Base-by-base conservation (phyloP, 2,888 invertebrate species). In the Melikaiella ostensackeni region DNA sequence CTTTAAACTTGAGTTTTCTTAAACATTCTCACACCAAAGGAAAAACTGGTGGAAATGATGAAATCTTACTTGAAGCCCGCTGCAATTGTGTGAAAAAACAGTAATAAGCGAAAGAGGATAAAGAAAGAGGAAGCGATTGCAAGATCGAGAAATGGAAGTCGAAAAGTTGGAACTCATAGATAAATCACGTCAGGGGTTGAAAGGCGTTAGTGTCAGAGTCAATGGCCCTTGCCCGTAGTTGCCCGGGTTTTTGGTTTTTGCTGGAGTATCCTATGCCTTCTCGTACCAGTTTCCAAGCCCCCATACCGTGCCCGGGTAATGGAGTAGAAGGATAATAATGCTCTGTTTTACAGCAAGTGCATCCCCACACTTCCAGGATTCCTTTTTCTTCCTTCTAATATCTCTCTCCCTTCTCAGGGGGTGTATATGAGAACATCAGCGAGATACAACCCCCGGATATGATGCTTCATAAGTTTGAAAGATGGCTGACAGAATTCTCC, bases 241-340 rank as follows among this genome's bases (percentile, higher is more conserved):
- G 87, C 85, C 82, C 84, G 87, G 89, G 84, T 88, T 89, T 88
- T 88, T 86, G 86, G 88, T 88, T 89, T 88, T 89, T 87, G 83
- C 85, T 78, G 66, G 73, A 78, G 82, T 80, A 82, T 82, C 81
- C 84, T 80, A 76, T 77, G 80, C 81, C 66, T 78, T 59, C 76
- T 79, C 76, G 70, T 81, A 74, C 77, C 77, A 70, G 77, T 66
- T 70, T 70, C 75, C 30, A 27, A 24, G 46, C 64, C 55, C 76
- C 77, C 61, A 30, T 55, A 59, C 79, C 64, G 77, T 75, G 86
- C 85, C 83, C 88, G 88, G 89, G 86, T 89, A 89, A 89, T 89
- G 89, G 89, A 87, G 86, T 88, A 88, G 89, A 89, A 89, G 87
- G 88, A 89, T 89, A 88, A 88, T 89, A 89, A 89, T 88, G 87